Conservation (phyloP, 2,888 invertebrate genomes). For the Trissolcus brochymenae region DNA sequence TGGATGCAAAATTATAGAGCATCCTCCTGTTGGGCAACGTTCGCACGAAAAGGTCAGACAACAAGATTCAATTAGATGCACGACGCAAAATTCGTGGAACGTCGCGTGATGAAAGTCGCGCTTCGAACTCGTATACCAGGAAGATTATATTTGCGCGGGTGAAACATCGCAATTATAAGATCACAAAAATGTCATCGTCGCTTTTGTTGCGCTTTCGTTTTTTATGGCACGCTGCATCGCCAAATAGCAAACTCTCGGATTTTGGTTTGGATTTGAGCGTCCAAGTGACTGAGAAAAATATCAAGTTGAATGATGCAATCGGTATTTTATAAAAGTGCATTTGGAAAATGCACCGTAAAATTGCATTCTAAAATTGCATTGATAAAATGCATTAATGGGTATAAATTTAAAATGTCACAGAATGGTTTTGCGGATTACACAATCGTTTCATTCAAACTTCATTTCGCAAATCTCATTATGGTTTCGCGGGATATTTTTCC, state of each 20-base stretch:
- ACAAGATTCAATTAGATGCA: slow-evolving; percentile 28
- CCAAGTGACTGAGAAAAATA: too few relatives aligned
- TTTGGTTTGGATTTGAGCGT: too few relatives aligned
- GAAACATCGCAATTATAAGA: slow-evolving; percentile 52
- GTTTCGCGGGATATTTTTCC: too few relatives aligned
- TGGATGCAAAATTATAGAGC: slow-evolving; percentile 16
- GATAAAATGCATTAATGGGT: too few relatives aligned
- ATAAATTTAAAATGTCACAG: too few relatives aligned
- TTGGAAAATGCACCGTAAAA: too few relatives aligned
- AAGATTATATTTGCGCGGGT: slow-evolving; percentile 21
- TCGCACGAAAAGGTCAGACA: neutral
- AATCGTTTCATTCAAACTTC: slow-evolving; percentile 1
- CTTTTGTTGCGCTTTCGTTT: slow-evolving; percentile 7
- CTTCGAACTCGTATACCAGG: slow-evolving; percentile 8
- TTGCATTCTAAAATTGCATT: too few relatives aligned
- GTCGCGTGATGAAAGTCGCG: slow-evolving; percentile 37
- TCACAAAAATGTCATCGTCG: slow-evolving; percentile 17
- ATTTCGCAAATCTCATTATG: too few relatives aligned
- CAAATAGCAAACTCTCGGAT: too few relatives aligned
- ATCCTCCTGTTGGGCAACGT: neutral
- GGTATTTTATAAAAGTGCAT: too few relatives aligned
- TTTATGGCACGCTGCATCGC: neutral
- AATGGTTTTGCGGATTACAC: neutral
- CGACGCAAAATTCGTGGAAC: slow-evolving; percentile 33
- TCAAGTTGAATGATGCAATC: too few relatives aligned